Percentiles rank a stretch among this genome's conserved stretches.
phyloP scores from a whole-genome alignment of 2,888 invertebrate genomes.

The Heliconius charithonia region DNA sequence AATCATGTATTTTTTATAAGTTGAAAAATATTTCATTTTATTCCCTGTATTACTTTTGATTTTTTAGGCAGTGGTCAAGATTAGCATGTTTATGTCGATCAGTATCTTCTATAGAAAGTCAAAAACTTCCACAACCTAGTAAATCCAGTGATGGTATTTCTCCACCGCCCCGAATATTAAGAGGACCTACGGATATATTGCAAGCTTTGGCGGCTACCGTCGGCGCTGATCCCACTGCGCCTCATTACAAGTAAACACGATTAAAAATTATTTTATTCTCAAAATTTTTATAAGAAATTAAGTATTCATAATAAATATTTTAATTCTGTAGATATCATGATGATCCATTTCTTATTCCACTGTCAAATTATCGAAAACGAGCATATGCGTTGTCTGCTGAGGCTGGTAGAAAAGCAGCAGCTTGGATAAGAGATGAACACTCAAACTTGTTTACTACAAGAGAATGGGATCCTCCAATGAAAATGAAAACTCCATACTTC shows the following conservation, averaged over 20 bases:
- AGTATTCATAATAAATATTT: constrained; percentile 9
- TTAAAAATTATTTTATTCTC: not conserved
- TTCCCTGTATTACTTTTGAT: constrained; percentile 31
- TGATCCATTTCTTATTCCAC: constrained; percentile 93
- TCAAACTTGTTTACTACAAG: constrained; percentile 86
- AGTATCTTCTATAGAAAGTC: constrained; percentile 68
- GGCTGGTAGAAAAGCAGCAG: constrained; percentile 93
- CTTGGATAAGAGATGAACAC: constrained; percentile 91
- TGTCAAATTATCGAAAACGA: constrained; percentile 87
- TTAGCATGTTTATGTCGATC: constrained; percentile 68
- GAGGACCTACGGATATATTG: constrained; percentile 92
- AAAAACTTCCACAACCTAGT: constrained; percentile 65
- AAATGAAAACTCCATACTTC: constrained; percentile 72
- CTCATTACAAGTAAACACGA: constrained; percentile 88
- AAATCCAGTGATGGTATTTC: constrained; percentile 73
- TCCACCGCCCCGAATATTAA: constrained; percentile 87
- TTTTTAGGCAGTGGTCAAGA: constrained; percentile 68
- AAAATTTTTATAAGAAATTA: too few species aligned
- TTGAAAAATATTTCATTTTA: not conserved
- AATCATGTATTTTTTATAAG: too few species aligned
- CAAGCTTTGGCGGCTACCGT: constrained; percentile 91
- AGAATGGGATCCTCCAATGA: constrained; percentile 85
- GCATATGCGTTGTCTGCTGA: constrained; percentile 92
- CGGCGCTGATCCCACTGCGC: constrained; percentile 91
- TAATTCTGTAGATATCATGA: constrained; percentile 88